A percentile compares a stretch with the other conserved stretches of the same genome.
Evolutionary conservation across 2,888 invertebrate species (phyloP).

Genomic region (Sphaerophoria taeniata): DNA sequence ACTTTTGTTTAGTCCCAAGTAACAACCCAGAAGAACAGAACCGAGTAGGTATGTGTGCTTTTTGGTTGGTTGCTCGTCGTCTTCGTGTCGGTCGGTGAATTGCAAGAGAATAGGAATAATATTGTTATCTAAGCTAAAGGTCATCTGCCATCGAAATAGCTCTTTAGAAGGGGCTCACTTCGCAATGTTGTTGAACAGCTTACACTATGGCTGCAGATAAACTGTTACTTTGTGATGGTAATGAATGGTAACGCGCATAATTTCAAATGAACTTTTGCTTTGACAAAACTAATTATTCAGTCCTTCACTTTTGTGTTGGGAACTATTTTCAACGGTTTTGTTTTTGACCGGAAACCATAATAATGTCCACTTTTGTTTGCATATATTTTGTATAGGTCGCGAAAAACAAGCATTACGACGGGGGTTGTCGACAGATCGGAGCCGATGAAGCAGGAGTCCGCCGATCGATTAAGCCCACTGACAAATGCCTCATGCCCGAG

Average conservation of each 20-base stretch:
- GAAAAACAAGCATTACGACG: conserved; percentile 87
- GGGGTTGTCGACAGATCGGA: conserved; percentile 85
- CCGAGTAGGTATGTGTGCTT: background rate
- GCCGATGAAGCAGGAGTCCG: conserved; percentile 81
- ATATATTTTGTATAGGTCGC: conserved; percentile 78
- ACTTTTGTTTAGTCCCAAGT: conserved; percentile 45
- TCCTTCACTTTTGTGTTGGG: conserved; percentile 29
- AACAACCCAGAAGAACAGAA: conserved; percentile 8
- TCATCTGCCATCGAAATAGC: conserved; percentile 36
- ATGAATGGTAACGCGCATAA: conserved; percentile 60
- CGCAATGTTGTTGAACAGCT: conserved; percentile 2
- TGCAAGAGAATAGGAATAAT: conserved; percentile 37
- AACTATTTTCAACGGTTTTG: conserved; percentile 34
- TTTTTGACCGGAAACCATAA: conserved; percentile 20
- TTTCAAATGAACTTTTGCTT: conserved; percentile 31
- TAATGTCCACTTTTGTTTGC: background rate
- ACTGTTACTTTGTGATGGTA: conserved; percentile 57
- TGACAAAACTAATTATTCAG: conserved; percentile 42
- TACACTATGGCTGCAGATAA: conserved; percentile 51
- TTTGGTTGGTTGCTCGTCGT: background rate
- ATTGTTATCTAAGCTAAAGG: conserved; percentile 57
- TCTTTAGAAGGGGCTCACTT: conserved; percentile 46
- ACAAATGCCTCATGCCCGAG: conserved; percentile 78
- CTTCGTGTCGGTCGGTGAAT: background rate
- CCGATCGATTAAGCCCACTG: conserved; percentile 82